Conservation (phyloP, 2,797 vertebrate species). For the Prionace glauca region DNA sequence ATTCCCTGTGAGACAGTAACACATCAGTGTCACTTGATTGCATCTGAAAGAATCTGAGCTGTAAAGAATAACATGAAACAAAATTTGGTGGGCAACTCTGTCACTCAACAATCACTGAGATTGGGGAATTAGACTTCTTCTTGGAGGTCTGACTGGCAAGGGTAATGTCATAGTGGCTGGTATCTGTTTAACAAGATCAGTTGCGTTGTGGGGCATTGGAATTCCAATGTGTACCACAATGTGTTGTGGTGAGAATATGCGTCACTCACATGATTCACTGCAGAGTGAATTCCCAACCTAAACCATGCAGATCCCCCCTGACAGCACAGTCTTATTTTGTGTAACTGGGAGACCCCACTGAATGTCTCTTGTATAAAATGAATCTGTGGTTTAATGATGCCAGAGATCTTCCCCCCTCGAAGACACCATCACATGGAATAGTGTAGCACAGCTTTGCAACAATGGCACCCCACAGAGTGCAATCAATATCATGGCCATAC, state of each 20-base stretch:
- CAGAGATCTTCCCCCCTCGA: not conserved
- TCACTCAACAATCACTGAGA: not conserved
- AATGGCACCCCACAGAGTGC: not conserved
- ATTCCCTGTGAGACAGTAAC: not conserved
- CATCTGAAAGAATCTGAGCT: not conserved
- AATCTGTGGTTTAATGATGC: not conserved
- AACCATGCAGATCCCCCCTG: not conserved
- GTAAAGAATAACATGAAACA: not conserved
- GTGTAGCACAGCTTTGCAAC: not conserved
- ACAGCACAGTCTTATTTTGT: not conserved
- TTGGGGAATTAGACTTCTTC: not conserved
- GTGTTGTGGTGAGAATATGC: not conserved
- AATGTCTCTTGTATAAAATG: not conserved
- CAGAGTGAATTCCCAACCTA: not conserved
- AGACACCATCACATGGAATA: not conserved
- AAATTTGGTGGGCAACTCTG: not conserved
- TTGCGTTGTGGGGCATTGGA: not conserved
- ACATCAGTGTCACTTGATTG: not conserved
- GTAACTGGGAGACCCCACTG: not conserved
- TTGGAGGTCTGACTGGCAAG: not conserved
- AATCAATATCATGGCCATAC: not conserved
- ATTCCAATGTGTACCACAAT: not conserved
- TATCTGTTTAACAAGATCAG: not conserved
- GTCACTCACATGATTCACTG: not conserved
- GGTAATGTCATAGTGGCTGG: not conserved